phyloP scores from a whole-genome alignment of 2,113 vertebrate species.

The Lichenostomus cassidix region DNA sequence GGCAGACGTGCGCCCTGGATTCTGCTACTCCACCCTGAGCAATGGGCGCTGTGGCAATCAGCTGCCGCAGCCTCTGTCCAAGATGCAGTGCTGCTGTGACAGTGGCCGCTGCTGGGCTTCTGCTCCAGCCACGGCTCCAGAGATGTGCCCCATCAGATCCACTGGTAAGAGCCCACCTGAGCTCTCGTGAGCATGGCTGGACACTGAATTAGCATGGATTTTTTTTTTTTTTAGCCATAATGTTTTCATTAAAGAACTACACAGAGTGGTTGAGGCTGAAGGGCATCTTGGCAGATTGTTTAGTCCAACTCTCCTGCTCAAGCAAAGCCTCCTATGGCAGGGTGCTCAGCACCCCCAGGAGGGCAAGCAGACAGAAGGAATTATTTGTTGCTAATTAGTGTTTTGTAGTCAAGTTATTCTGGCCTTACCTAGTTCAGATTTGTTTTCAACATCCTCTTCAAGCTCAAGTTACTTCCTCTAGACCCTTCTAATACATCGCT shows the following conservation, averaged over 20 bases:
- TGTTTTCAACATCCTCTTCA: background rate
- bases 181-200: rapidly evolving
- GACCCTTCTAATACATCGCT: background rate
- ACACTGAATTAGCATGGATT: background rate
- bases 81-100: conserved; percentile 93
- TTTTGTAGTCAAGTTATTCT: background rate
- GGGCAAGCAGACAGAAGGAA: background rate
- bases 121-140: conserved; percentile 71
- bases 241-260: background rate
- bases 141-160: conserved; percentile 92
- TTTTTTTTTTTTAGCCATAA: background rate
- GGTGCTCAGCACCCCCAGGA: background rate
- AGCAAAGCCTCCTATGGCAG: background rate
- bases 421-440: background rate
- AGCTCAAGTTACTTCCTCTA: background rate
- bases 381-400: background rate
- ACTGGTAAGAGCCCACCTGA: conserved; percentile 77
- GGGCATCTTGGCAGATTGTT: background rate
- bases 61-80: conserved; percentile 85
- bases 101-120: conserved; percentile 90
- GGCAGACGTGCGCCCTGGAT: conserved; percentile 89
- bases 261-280: background rate
- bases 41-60: conserved; percentile 89
- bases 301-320: background rate
- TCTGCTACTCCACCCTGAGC: conserved; percentile 85